Evolutionary conservation across 2,113 vertebrate species (phyloP).

Genomic region (Atractosteus spatula): DNA sequence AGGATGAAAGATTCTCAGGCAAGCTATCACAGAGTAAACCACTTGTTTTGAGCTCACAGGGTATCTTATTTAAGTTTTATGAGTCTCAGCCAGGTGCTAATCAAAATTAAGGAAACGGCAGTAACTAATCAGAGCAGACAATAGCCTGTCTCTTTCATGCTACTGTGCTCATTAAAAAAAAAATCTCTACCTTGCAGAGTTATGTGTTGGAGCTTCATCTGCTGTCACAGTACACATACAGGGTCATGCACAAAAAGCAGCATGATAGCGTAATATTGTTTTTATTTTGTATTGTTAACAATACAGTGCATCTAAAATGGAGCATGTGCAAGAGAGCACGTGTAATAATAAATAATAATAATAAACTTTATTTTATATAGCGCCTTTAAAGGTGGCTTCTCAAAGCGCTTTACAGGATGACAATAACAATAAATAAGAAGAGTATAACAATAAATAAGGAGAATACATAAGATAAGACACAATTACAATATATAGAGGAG

Average conservation of each 20-base stretch:
- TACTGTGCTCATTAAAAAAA: background rate
- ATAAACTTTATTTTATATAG: too few relatives aligned
- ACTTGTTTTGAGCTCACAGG: background rate
- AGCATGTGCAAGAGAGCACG: too few relatives aligned
- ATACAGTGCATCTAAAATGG: too few relatives aligned
- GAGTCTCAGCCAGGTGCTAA: conserved; percentile 1
- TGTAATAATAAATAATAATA: too few relatives aligned
- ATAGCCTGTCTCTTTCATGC: background rate
- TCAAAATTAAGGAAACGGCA: background rate
- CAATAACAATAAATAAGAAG: too few relatives aligned
- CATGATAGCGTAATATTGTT: too few relatives aligned
- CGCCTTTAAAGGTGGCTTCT: too few relatives aligned
- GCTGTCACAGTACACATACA: background rate
- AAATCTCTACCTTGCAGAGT: background rate
- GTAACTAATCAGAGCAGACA: background rate
- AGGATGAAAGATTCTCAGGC: background rate
- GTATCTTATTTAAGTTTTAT: conserved; percentile 1
- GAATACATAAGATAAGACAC: too few relatives aligned
- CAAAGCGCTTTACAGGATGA: too few relatives aligned
- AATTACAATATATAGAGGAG: too few relatives aligned
- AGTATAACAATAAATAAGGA: too few relatives aligned
- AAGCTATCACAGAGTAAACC: background rate
- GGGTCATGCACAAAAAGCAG: background rate
- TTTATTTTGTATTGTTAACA: too few relatives aligned
- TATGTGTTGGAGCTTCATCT: background rate